Conservation (phyloP, 2,797 vertebrate species). For the Siniperca undulata region DNA sequence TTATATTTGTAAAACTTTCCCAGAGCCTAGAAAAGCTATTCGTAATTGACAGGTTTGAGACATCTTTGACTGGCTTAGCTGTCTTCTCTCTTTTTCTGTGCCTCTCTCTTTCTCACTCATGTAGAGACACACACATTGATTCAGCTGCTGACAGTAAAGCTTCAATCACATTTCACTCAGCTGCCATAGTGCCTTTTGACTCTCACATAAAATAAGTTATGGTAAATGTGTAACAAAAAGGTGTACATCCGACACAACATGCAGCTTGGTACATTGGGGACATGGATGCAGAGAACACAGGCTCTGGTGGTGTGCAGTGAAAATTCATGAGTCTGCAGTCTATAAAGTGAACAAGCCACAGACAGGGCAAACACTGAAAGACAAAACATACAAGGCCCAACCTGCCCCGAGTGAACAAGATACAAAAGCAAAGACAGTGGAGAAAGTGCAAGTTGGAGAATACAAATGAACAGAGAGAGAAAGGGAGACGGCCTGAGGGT, state of each 20-base stretch:
- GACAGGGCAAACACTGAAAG: conserved; percentile 21
- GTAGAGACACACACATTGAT: conserved; percentile 23
- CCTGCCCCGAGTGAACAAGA: not conserved
- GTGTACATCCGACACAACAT: not conserved
- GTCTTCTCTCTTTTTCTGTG: not conserved
- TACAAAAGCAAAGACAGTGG: not conserved
- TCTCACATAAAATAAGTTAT: not conserved
- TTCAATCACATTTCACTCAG: conserved; percentile 39
- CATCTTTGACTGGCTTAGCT: conserved; percentile 24
- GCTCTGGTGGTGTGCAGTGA: not conserved
- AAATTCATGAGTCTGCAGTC: conserved; percentile 43
- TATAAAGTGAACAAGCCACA: conserved; percentile 30
- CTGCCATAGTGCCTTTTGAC: not conserved
- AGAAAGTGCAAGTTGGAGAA: conserved; percentile 1
- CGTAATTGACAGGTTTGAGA: conserved; percentile 38
- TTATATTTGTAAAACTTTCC: too few species aligned
- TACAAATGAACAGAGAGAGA: conserved; percentile 7
- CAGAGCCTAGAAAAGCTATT: too few species aligned
- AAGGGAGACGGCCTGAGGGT: not conserved
- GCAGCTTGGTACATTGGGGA: not conserved
- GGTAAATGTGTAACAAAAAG: conserved; percentile 5
- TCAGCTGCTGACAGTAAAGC: conserved; percentile 18
- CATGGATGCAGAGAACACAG: conserved; percentile 1
- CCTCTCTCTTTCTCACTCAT: not conserved
- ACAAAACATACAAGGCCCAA: not conserved